phyloP scores from a whole-genome alignment of 2,113 vertebrate species.

The Spizaetus ornatus region DNA sequence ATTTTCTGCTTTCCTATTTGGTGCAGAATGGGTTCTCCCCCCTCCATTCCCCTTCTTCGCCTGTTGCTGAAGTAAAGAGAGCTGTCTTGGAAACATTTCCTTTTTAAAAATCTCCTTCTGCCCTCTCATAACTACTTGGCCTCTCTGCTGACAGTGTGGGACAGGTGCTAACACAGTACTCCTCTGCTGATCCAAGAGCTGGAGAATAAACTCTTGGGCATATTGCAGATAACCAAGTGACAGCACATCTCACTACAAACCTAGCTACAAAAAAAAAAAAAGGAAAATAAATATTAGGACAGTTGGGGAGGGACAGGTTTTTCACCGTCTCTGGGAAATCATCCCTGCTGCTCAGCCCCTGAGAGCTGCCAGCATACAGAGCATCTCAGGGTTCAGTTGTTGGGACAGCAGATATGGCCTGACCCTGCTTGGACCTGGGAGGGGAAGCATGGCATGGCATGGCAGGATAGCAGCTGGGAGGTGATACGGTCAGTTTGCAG shows the following conservation, averaged over 20 bases:
- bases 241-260: background rate
- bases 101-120: background rate
- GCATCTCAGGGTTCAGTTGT: background rate
- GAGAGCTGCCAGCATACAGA: background rate
- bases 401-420: background rate
- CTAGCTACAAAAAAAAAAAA: background rate
- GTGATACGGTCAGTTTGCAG: background rate
- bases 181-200: background rate
- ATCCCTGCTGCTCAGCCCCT: background rate
- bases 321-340: background rate
- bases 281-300: background rate
- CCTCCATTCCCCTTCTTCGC: background rate
- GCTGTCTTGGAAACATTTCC: background rate
- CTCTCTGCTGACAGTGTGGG: background rate
- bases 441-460: background rate
- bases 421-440: background rate
- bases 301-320: background rate
- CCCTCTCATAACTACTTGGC: background rate
- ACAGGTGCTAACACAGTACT: background rate
- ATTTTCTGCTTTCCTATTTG: constrained; percentile 30
- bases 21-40: background rate
- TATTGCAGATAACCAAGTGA: background rate
- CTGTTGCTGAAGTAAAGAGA: background rate
- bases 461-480: background rate
- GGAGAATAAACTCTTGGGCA: background rate